Evolutionary conservation across 1,140 invertebrate genomes (phyloP).

Genomic region (Drosophila funebris): DNA sequence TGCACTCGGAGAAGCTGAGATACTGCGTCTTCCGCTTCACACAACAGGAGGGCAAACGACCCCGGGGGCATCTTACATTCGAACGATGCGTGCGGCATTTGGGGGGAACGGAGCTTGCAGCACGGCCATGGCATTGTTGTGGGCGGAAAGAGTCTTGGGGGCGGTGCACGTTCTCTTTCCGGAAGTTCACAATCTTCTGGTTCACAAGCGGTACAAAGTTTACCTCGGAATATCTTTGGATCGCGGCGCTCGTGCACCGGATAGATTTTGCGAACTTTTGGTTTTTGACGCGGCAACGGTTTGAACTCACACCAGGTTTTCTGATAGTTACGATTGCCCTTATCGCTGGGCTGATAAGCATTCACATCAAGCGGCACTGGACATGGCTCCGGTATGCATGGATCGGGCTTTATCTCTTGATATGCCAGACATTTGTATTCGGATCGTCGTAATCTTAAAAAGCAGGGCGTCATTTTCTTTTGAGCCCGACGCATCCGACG

Average conservation of each 20-base stretch:
- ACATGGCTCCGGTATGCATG: neutral
- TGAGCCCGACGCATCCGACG: neutral
- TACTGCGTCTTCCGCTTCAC: slow-evolving; percentile 29
- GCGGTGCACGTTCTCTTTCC: neutral
- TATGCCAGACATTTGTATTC: slow-evolving; percentile 11
- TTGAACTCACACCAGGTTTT: slow-evolving; percentile 13
- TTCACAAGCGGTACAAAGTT: slow-evolving; percentile 5
- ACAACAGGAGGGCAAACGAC: slow-evolving; percentile 21
- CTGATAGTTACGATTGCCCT: neutral
- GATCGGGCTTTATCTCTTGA: neutral
- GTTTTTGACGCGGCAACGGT: neutral
- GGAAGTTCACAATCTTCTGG: slow-evolving; percentile 19
- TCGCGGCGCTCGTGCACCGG: slow-evolving; percentile 2
- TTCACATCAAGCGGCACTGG: neutral
- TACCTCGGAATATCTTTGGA: neutral
- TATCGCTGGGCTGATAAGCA: neutral
- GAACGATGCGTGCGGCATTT: neutral
- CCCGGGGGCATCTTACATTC: neutral
- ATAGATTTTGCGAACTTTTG: slow-evolving; percentile 5
- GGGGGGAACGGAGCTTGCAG: slow-evolving; percentile 14
- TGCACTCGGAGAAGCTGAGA: slow-evolving; percentile 55
- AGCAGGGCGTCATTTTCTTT: neutral
- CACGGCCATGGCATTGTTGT: slow-evolving; percentile 21
- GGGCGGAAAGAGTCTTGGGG: slow-evolving; percentile 1
- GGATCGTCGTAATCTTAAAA: slow-evolving; percentile 1